These are phyloP conservation scores for Calameuta idolon DNA, from an alignment of 2,888 invertebrate species.

Conservation along the genomic window DNA sequence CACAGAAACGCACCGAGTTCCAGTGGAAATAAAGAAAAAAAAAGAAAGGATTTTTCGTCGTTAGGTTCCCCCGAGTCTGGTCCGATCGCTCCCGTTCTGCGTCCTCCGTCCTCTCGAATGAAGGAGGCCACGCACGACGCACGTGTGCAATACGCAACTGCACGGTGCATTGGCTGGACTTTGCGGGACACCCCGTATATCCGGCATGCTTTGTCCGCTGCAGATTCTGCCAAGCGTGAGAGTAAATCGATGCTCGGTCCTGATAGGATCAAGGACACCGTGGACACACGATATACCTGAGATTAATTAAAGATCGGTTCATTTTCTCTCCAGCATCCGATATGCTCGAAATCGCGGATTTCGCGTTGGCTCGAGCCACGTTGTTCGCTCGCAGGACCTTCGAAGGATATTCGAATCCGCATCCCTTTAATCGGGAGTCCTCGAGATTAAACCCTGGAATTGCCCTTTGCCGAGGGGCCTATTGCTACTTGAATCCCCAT, in stretches of 20 bases:
- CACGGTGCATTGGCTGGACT: neutral
- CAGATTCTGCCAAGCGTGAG: neutral
- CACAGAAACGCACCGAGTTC: slow-evolving; percentile 41
- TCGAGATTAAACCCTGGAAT: slow-evolving; percentile 65
- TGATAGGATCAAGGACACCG: slow-evolving; percentile 16
- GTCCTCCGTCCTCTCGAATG: neutral
- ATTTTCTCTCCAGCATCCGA: neutral
- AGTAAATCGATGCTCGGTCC: neutral
- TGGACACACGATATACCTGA: neutral
- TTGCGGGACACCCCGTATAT: neutral
- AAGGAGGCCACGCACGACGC: neutral
- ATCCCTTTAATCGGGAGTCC: slow-evolving; percentile 27
- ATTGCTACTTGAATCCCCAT: neutral
- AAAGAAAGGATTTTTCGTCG: neutral
- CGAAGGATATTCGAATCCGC: slow-evolving; percentile 27
- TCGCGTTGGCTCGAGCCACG: slow-evolving; percentile 15
- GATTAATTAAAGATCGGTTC: neutral
- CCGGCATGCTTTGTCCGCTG: neutral
- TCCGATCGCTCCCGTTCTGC: neutral
- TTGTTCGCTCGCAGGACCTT: neutral
- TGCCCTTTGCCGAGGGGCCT: slow-evolving; percentile 29
- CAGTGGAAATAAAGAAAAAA: slow-evolving; percentile 17
- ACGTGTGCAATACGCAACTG: neutral
- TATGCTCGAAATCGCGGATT: neutral
- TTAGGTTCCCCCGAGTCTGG: too few species aligned